Evolutionary conservation across 2,888 invertebrate genomes (phyloP), one percentile per base, ranked within the genome.

Genomic region (Hesperia comma): DNA sequence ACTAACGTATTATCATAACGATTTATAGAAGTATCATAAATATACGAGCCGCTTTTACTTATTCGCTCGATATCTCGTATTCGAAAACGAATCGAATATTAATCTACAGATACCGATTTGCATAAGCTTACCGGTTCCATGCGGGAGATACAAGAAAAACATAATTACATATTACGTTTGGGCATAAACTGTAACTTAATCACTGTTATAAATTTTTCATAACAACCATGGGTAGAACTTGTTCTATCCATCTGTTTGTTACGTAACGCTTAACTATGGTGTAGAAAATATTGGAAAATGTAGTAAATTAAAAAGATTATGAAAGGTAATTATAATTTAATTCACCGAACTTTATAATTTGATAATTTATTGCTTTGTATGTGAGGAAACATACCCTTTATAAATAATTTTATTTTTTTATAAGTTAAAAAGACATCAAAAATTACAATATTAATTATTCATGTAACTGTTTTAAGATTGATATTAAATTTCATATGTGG

Each of bases 31-130:
- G 63, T 63, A n/a, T 61, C 66, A 70, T 69, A 68, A 68, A 68
- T 70, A 67, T 37, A 66, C 51, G 43, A 60, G 57, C 57, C 63
- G 68, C 70, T 71, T 73, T 73, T 71, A 74, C 73, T 74, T 72
- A 69, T 67, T 61, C 56, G 15, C 43, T 55, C 57, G 61, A 63
- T 67, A 68, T 63, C 57, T 69, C 61, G 64, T 68, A 69, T 70
- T 71, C 69, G 58, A 68, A 68, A 69, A 63, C 68, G 62, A 71
- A 73, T 72, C 68, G 67, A 69, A 69, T 71, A 69, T 68, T 68
- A 67, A 71, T 67, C 26, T 54, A 33, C 46, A n/a, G 40, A 54
- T 63, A 51, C 40, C 61, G 56, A 71, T 74, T 74, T 72, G 71
- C 73, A 74, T 74, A 73, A 71, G 43, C 26, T 40, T 49, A 71